These are phyloP conservation scores for Varanus salvator DNA, from an alignment of 2,113 vertebrate genomes.

Conservation along the genomic window DNA sequence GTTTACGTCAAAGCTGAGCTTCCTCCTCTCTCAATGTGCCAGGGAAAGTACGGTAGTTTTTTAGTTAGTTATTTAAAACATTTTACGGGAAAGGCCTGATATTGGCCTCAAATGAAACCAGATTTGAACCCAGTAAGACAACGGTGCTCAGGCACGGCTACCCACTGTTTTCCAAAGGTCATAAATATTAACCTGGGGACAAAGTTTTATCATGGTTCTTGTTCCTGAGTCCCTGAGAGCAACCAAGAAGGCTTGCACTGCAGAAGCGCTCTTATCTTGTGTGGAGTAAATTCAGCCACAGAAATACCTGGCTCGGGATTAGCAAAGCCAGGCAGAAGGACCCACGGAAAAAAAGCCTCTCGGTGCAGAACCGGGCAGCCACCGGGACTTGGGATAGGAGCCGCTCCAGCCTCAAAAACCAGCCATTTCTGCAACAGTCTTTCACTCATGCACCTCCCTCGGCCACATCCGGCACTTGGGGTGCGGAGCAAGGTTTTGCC, in stretches of 20 bases:
- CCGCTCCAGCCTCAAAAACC: too few species aligned
- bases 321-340: neutral
- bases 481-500: too few species aligned
- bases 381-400: too few species aligned
- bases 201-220: neutral
- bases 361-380: neutral
- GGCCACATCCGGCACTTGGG: too few species aligned
- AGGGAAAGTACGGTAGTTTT: neutral
- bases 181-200: neutral
- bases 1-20: neutral
- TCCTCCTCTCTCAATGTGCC: neutral
- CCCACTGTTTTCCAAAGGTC: neutral
- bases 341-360: neutral
- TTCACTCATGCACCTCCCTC: too few species aligned
- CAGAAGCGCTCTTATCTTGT: neutral
- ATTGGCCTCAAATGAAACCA: neutral
- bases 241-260: neutral
- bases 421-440: too few species aligned
- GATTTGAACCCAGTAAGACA: neutral
- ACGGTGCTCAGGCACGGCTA: too few species aligned
- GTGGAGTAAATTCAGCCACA: neutral
- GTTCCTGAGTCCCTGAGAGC: neutral
- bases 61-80: too few species aligned
- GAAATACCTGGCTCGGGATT: neutral
- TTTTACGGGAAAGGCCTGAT: neutral